Percentiles rank a stretch among this genome's conserved stretches.
Evolutionary conservation across 2,888 invertebrate genomes (phyloP).

Genomic region (Metopia argyrocephala): DNA sequence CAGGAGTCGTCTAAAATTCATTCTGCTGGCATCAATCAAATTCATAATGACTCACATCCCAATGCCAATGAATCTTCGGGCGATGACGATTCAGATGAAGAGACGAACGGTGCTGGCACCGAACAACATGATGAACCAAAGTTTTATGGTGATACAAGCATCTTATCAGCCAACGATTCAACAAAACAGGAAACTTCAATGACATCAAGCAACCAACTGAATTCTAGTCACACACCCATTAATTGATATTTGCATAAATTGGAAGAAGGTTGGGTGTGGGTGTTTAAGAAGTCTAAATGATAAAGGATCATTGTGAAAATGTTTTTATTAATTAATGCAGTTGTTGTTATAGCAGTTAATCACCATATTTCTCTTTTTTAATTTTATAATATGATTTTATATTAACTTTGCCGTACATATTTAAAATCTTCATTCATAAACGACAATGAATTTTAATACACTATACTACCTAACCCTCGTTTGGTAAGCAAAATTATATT

Average conservation of each 20-base stretch:
- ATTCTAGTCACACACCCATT: slow-evolving; percentile 64
- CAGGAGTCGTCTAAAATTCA: slow-evolving; percentile 76
- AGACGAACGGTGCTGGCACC: slow-evolving; percentile 69
- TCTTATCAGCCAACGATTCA: slow-evolving; percentile 69
- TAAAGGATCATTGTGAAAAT: slow-evolving; percentile 28
- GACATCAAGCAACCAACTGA: slow-evolving; percentile 55
- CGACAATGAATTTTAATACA: background rate
- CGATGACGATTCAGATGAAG: slow-evolving; percentile 78
- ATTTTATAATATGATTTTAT: slow-evolving; percentile 27
- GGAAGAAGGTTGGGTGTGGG: slow-evolving; percentile 63
- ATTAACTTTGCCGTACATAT: slow-evolving; percentile 6
- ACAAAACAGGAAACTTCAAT: slow-evolving; percentile 54
- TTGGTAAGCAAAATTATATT: slow-evolving; percentile 13
- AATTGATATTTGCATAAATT: slow-evolving; percentile 55
- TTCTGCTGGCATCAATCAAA: slow-evolving; percentile 42
- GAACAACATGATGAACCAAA: slow-evolving; percentile 77
- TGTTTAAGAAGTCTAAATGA: slow-evolving; percentile 55
- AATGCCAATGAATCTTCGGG: slow-evolving; percentile 69
- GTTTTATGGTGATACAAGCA: slow-evolving; percentile 76
- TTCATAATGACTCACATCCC: slow-evolving; percentile 51
- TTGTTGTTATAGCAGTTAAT: slow-evolving; percentile 62
- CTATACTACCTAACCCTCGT: background rate
- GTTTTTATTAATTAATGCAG: slow-evolving; percentile 40
- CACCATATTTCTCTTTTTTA: background rate
- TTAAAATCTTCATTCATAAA: background rate